A percentile compares a stretch with the other conserved stretches of the same genome.
These are phyloP conservation scores for Conger conger DNA, from an alignment of 2,113 vertebrate genomes.

Conservation along the genomic window DNA sequence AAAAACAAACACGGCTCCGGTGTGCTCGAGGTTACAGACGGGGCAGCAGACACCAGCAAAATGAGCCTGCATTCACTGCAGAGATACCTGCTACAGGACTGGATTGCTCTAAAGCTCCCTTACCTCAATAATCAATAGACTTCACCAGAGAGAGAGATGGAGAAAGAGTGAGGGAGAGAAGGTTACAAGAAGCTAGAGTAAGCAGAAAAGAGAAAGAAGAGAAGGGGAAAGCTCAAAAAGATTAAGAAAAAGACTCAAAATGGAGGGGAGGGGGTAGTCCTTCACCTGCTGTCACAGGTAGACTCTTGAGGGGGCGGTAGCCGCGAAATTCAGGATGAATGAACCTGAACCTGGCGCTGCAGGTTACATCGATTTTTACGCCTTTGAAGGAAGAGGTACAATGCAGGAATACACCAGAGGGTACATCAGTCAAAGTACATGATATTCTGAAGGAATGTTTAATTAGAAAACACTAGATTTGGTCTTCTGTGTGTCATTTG, in stretches of 20 bases:
- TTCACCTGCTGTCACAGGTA: not conserved
- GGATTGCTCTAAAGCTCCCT: not conserved
- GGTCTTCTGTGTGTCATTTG: not conserved
- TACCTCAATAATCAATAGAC: constrained; percentile 22
- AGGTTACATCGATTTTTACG: not conserved
- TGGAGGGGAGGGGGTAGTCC: not conserved
- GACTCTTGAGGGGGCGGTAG: not conserved
- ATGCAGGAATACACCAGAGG: not conserved
- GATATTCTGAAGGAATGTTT: not conserved
- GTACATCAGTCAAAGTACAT: not conserved
- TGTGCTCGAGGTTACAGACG: not conserved
- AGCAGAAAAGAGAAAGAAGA: constrained; percentile 4
- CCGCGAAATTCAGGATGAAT: not conserved
- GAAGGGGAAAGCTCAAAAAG: not conserved
- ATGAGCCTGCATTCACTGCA: not conserved
- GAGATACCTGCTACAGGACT: not conserved
- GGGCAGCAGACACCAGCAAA: not conserved
- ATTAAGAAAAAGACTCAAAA: constrained; percentile 1
- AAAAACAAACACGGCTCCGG: not conserved
- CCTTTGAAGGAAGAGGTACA: not conserved
- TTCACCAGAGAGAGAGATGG: not conserved
- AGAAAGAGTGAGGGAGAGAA: not conserved
- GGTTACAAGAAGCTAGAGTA: constrained; percentile 16
- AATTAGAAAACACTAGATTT: not conserved
- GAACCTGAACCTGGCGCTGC: not conserved